A percentile compares a stretch with the other conserved stretches of the same genome.
Conservation (phyloP, 1,140 invertebrate genomes). For the Sarcophaga peregrina region DNA sequence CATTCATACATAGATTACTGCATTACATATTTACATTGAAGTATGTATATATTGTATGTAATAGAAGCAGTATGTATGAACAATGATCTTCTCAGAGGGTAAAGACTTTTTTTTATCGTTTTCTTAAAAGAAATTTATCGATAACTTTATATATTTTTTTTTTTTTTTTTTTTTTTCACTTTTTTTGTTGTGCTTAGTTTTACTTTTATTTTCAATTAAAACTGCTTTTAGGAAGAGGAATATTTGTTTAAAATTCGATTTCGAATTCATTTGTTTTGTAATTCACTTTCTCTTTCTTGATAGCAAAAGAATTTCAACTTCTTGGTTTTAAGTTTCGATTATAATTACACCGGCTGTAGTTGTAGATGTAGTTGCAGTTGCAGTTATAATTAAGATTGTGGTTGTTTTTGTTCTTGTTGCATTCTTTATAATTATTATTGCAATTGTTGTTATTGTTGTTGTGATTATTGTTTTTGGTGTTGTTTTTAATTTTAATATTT, state of each 20-base stretch:
- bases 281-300: background rate
- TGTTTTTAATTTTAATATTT: background rate
- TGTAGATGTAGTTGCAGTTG: background rate
- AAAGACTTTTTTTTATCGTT: background rate
- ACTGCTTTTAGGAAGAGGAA: background rate
- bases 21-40: background rate
- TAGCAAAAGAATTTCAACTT: background rate
- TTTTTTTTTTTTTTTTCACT: conserved; percentile 3
- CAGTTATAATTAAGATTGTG: too few relatives aligned
- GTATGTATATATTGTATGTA: background rate
- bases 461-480: too few relatives aligned
- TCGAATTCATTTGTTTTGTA: background rate
- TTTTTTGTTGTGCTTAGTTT: background rate
- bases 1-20: background rate
- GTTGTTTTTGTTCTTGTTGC: background rate
- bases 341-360: background rate
- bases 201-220: background rate
- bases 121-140: background rate
- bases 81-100: too few relatives aligned
- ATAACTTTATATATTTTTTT: background rate
- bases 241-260: background rate
- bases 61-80: background rate
- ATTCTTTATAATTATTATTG: background rate
- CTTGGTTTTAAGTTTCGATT: background rate
- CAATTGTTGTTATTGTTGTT: conserved; percentile 26